Conservation (phyloP, 1,140 invertebrate genomes). For the Ctenoplectra terminalis region DNA sequence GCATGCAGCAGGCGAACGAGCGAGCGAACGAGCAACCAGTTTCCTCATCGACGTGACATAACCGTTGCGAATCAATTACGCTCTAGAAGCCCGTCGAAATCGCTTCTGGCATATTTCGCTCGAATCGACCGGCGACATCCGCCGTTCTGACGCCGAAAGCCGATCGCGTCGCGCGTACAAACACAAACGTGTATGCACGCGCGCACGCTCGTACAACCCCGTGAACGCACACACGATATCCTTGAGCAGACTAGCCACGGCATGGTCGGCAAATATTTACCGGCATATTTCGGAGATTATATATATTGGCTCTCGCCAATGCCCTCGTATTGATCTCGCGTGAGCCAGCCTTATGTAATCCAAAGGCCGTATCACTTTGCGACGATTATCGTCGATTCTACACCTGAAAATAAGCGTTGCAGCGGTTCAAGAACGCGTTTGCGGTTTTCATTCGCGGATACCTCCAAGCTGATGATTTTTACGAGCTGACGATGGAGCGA, state of each 20-base stretch:
- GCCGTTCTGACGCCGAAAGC: constrained; percentile 59
- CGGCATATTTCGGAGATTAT: constrained; percentile 71
- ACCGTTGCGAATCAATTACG: constrained; percentile 68
- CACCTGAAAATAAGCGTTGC: background rate
- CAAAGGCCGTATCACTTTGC: constrained; percentile 54
- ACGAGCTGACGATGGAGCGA: background rate
- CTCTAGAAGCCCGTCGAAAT: constrained; percentile 48
- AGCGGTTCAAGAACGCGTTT: background rate
- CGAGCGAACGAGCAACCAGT: constrained; percentile 33
- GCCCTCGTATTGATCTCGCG: constrained; percentile 63
- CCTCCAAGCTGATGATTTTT: background rate
- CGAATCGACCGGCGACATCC: constrained; percentile 57
- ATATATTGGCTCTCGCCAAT: constrained; percentile 69
- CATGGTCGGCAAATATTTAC: constrained; percentile 69
- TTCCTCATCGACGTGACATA: constrained; percentile 55
- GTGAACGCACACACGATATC: constrained; percentile 54
- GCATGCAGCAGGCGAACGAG: background rate
- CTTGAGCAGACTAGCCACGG: constrained; percentile 53
- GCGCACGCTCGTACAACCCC: background rate
- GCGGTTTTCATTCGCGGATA: background rate
- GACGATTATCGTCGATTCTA: constrained; percentile 48
- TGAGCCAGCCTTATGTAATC: constrained; percentile 58
- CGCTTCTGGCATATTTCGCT: constrained; percentile 61
- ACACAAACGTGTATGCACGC: constrained; percentile 12
- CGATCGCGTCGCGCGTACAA: constrained; percentile 51